Evolutionary conservation across 1,140 invertebrate species (phyloP).

Genomic region (Bombus ignitus): DNA sequence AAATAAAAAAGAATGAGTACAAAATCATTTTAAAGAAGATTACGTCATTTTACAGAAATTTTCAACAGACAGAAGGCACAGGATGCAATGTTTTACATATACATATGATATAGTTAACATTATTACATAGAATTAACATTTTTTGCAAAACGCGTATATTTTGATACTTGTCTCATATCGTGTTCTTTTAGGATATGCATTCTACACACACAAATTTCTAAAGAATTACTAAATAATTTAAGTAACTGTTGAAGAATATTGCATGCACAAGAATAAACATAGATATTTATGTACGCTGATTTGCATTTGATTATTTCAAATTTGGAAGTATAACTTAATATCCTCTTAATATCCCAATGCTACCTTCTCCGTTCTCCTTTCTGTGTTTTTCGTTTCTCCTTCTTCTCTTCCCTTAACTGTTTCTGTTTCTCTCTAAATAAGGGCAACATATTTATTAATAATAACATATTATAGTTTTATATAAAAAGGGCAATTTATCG

Average conservation of each 20-base stretch:
- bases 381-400: constrained; percentile 93
- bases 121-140: constrained; percentile 29
- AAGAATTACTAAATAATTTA: constrained; percentile 44
- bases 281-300: constrained; percentile 60
- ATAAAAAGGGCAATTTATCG: background rate
- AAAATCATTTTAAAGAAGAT: constrained; percentile 25
- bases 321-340: constrained; percentile 47
- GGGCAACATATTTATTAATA: background rate
- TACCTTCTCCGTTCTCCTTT: constrained; percentile 93
- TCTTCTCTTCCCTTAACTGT: constrained; percentile 92
- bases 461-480: background rate
- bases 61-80: constrained; percentile 58
- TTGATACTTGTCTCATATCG: constrained; percentile 6
- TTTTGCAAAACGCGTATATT: constrained; percentile 19
- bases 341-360: constrained; percentile 79
- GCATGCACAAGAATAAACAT: constrained; percentile 59
- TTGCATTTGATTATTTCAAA: constrained; percentile 45
- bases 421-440: constrained; percentile 91
- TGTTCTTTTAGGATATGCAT: constrained; percentile 15
- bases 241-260: constrained; percentile 49
- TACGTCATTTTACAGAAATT: constrained; percentile 40
- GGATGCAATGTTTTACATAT: constrained; percentile 45
- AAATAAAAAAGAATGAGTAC: constrained; percentile 32
- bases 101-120: constrained; percentile 27
- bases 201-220: constrained; percentile 40